These are phyloP conservation scores for Thaumetopoea pityocampa DNA, from an alignment of 1,140 invertebrate species.

Conservation along the genomic window DNA sequence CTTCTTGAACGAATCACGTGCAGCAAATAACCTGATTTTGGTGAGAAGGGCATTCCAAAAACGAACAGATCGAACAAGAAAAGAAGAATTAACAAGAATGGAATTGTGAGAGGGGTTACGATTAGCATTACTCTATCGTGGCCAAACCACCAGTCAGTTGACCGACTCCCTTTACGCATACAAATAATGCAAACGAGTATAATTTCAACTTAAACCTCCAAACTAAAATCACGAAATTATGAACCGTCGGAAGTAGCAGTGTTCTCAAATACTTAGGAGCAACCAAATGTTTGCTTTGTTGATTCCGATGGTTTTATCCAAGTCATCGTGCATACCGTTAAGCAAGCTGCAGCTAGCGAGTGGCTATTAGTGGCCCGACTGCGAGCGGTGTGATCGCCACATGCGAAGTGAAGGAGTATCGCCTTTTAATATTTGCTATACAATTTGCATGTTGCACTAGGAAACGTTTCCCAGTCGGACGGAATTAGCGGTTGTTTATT, in stretches of 20 bases:
- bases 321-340: conserved; percentile 53
- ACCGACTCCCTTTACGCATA: too few species aligned
- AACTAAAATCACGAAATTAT: too few species aligned
- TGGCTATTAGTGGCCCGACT: conserved; percentile 32
- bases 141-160: too few species aligned
- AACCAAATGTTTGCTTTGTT: conserved; percentile 42
- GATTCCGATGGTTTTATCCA: conserved; percentile 47
- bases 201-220: too few species aligned
- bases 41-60: too few species aligned
- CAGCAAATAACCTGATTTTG: too few species aligned
- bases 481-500: conserved; percentile 14
- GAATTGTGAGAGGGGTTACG: too few species aligned
- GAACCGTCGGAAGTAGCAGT: conserved; percentile 19
- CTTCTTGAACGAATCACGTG: too few species aligned
- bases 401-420: conserved; percentile 36
- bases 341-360: conserved; percentile 41
- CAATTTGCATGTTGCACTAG: conserved; percentile 58
- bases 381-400: conserved; percentile 30
- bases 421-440: conserved; percentile 49
- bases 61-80: too few species aligned
- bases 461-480: conserved; percentile 37
- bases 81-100: too few species aligned
- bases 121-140: too few species aligned
- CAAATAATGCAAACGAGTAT: too few species aligned
- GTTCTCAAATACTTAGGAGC: conserved; percentile 37